phyloP scores from a whole-genome alignment of 2,888 invertebrate genomes.

The Eupithecia subfuscata region DNA sequence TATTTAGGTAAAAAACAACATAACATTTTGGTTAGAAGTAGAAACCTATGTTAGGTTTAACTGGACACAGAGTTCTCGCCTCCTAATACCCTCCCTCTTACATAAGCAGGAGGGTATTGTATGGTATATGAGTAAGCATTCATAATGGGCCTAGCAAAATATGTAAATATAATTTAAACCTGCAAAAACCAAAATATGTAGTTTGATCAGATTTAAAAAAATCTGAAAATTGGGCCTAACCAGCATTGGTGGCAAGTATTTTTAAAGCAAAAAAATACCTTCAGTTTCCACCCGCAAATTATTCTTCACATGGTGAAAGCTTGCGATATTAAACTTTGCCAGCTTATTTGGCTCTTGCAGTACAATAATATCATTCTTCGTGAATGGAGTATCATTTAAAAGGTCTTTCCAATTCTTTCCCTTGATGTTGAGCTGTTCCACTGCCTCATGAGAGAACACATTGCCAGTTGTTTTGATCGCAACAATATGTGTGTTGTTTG shows the following conservation, averaged over 20 bases:
- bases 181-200: too few species aligned
- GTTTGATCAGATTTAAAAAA: not conserved
- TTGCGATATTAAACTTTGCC: slow-evolving; percentile 96
- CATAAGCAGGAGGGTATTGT: too few species aligned
- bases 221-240: not conserved
- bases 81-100: too few species aligned
- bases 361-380: slow-evolving; percentile 94
- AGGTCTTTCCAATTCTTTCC: slow-evolving; percentile 97
- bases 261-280: slow-evolving; percentile 73
- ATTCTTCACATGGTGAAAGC: slow-evolving; percentile 96
- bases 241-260: not conserved
- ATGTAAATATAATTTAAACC: too few species aligned
- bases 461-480: slow-evolving; percentile 96
- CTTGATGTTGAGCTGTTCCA: slow-evolving; percentile 98
- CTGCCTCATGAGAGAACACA: slow-evolving; percentile 97
- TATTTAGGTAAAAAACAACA: too few species aligned
- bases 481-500: slow-evolving; percentile 97
- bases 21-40: too few species aligned
- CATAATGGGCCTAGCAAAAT: too few species aligned
- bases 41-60: too few species aligned
- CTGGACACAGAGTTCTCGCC: too few species aligned
- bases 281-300: slow-evolving; percentile 94
- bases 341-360: slow-evolving; percentile 96
- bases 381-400: slow-evolving; percentile 94
- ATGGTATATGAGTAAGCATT: too few species aligned